These are phyloP conservation scores for Hippopotamus amphibius DNA, from an alignment of 2,113 vertebrate species.

Conservation along the genomic window DNA sequence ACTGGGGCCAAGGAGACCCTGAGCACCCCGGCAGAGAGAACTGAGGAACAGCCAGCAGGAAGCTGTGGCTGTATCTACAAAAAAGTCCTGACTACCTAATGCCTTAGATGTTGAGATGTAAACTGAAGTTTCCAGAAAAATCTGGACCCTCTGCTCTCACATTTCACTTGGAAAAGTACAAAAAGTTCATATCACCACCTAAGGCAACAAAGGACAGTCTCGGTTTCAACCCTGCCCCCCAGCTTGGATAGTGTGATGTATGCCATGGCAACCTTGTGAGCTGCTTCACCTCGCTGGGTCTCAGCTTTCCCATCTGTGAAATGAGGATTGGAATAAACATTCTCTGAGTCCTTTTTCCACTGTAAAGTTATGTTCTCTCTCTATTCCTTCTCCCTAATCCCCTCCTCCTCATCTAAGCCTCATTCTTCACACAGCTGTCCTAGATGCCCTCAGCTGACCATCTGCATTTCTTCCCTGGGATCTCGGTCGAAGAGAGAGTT, in stretches of 20 bases:
- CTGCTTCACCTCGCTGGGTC: neutral
- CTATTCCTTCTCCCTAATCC: neutral
- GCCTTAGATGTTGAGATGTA: neutral
- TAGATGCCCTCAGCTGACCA: neutral
- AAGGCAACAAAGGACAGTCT: neutral
- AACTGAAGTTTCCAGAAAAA: neutral
- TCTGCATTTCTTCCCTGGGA: slow-evolving; percentile 2
- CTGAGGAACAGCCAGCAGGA: neutral
- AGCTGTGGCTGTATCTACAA: neutral
- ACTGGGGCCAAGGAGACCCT: neutral
- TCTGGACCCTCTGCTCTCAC: neutral
- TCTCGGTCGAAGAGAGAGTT: neutral
- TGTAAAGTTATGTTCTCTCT: neutral
- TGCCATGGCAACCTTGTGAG: neutral
- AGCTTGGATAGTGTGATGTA: neutral
- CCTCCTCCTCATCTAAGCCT: neutral
- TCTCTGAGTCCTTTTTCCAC: neutral
- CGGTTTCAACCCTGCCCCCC: neutral
- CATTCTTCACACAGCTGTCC: neutral
- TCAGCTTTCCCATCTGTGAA: neutral
- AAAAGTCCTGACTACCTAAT: neutral
- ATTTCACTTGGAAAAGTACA: neutral
- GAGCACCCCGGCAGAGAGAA: neutral
- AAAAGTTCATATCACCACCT: neutral
- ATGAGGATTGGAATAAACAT: neutral